Conservation (phyloP, 2,113 vertebrate species). For the Chelonoidis abingdonii region DNA sequence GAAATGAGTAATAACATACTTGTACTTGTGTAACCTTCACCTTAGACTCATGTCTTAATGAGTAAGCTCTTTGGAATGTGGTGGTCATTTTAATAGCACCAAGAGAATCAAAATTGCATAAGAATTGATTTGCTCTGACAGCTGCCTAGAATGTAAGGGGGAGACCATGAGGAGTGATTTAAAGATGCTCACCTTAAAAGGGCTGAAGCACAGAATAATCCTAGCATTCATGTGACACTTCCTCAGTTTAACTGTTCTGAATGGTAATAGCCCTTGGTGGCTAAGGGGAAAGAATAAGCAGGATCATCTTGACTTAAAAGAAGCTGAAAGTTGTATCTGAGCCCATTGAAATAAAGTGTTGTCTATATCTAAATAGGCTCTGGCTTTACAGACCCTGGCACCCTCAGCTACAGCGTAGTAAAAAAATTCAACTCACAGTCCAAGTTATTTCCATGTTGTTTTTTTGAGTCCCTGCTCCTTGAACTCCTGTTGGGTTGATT, state of each 20-base stretch:
- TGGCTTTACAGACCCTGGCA: neutral
- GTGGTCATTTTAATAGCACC: no score
- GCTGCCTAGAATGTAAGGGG: neutral
- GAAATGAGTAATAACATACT: neutral
- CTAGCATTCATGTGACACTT: neutral
- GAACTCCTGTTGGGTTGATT: conserved; percentile 86
- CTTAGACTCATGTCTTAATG: neutral
- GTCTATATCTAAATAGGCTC: neutral
- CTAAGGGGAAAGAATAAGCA: neutral
- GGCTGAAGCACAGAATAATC: neutral
- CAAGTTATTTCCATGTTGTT: conserved; percentile 98
- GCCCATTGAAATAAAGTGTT: neutral
- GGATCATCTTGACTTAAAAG: neutral
- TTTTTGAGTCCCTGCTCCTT: conserved; percentile 89
- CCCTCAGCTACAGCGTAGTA: neutral
- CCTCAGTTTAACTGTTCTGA: neutral
- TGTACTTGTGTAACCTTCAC: neutral
- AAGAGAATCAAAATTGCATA: neutral
- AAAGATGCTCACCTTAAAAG: neutral
- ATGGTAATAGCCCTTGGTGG: neutral
- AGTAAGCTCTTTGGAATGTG: neutral
- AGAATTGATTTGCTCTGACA: neutral
- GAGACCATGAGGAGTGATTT: neutral
- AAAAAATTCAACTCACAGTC: conserved; percentile 83
- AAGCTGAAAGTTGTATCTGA: neutral